These are phyloP conservation scores for Sarcoramphus papa DNA, from an alignment of 2,797 vertebrate genomes.

Conservation along the genomic window DNA sequence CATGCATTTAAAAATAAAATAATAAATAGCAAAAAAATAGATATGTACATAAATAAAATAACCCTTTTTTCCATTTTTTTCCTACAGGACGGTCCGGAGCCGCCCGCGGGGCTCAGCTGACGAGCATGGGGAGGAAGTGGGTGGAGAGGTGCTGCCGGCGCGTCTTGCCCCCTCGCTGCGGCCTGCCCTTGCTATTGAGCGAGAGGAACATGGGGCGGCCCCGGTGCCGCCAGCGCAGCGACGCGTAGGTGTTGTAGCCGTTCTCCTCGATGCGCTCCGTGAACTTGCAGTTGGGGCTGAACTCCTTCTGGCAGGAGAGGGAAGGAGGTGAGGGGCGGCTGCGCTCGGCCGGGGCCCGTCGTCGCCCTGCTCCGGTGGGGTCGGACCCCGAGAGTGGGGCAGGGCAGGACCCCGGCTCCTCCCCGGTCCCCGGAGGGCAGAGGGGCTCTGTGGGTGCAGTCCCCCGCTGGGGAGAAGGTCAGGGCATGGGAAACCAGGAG, in stretches of 20 bases:
- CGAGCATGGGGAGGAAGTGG: slow-evolving; percentile 91
- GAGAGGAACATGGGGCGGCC: slow-evolving; percentile 92
- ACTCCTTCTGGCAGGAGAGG: slow-evolving; percentile 80
- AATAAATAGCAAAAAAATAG: slow-evolving; percentile 57
- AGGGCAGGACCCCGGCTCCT: not conserved
- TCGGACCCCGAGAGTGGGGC: not conserved
- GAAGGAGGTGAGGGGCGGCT: not conserved
- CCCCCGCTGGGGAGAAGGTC: not conserved
- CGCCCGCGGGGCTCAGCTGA: slow-evolving; percentile 58
- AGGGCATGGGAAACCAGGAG: not conserved
- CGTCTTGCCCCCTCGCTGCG: slow-evolving; percentile 80
- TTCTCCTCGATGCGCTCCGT: slow-evolving; percentile 93
- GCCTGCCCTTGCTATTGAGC: slow-evolving; percentile 81
- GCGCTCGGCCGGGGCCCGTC: not conserved
- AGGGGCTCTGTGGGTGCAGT: not conserved
- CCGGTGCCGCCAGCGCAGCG: slow-evolving; percentile 83
- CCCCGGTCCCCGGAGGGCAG: not conserved
- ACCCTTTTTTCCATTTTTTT: not conserved
- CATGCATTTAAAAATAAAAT: not conserved
- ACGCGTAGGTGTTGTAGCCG: slow-evolving; percentile 92
- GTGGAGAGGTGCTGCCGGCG: slow-evolving; percentile 85
- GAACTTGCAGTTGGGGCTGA: slow-evolving; percentile 89
- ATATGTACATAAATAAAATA: slow-evolving; percentile 10
- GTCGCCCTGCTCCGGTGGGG: not conserved
- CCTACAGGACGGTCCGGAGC: not conserved